Evolutionary conservation across 2,113 vertebrate species (phyloP), one percentile per base, ranked within the genome.

Genomic region (Ammodytes dubius): DNA sequence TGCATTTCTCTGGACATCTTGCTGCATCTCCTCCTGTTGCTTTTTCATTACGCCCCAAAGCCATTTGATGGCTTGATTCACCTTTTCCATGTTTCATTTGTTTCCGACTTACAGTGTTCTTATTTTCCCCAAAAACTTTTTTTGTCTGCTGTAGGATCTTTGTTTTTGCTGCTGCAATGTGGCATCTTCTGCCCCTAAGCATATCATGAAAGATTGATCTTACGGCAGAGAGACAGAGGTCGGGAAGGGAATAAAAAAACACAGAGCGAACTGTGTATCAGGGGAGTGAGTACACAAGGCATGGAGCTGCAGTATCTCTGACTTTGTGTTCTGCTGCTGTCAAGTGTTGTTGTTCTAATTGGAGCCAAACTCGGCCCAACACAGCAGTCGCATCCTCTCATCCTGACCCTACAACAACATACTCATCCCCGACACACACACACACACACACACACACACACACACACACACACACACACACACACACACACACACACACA

Each of bases 291-390:
- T 6, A 42, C 8, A 19, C 35, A 37, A 59, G 53, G 47, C 70
- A 59, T 57, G n/a, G 76, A 81, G 84, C 83, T 81, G 75, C 72
- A 66, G 66, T 27, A 53, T 81, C 64, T 72, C 66, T 54, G 70
- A 73, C 79, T 90, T 69, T 78, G 75, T 84, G 78, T 82, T 80
- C 74, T 83, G 83, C 66, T 70, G 71, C 88, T 87, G 91, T 87
- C 90, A 86, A 80, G 79, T 81, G 74, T 43, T 89, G 81, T 89
- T 81, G 81, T 82, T 82, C 88, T 90, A 91, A 91, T 87, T 90
- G 82, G 86, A 83, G 71, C 79, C 82, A 74, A 88, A 87, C 66
- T 71, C 70, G 57, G 73, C 82, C 65, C 73, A 81, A 79, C 73
- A 68, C 79, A 69, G 85, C 71, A 80, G 83, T 68, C 71, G 15